Conservation (phyloP, 2,888 invertebrate species). For the Nemurella pictetii region DNA sequence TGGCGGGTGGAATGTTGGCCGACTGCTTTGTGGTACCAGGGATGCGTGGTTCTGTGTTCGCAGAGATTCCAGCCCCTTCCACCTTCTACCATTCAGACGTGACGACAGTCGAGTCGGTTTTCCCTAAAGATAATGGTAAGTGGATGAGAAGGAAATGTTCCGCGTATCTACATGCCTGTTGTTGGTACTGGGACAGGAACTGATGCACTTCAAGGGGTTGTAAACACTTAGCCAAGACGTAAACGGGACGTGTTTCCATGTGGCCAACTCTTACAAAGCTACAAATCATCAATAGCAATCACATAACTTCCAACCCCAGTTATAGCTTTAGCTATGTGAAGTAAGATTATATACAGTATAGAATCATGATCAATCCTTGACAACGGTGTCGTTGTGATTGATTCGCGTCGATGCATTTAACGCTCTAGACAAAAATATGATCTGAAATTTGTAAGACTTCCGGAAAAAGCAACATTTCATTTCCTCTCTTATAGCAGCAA, state of each 20-base stretch:
- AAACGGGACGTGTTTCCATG: not conserved
- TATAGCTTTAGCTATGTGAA: not conserved
- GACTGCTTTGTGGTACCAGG: not conserved
- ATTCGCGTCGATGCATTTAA: too few relatives aligned
- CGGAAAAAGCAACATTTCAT: too few relatives aligned
- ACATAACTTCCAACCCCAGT: not conserved
- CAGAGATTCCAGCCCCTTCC: slow-evolving; percentile 24
- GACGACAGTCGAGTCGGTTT: slow-evolving; percentile 2
- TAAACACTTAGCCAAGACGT: not conserved
- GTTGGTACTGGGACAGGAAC: not conserved
- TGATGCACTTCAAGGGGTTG: not conserved
- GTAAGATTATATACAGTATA: too few relatives aligned
- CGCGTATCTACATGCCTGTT: not conserved
- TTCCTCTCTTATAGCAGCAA: too few relatives aligned
- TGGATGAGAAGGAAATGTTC: not conserved
- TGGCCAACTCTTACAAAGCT: not conserved
- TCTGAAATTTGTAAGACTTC: too few relatives aligned
- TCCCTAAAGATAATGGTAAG: slow-evolving; percentile 19
- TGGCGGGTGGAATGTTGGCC: not conserved
- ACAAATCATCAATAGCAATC: not conserved
- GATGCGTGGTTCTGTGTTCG: not conserved
- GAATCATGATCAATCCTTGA: too few relatives aligned
- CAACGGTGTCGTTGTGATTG: too few relatives aligned
- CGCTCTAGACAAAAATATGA: too few relatives aligned
- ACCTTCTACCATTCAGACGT: slow-evolving; percentile 11